These are phyloP conservation scores for Hirundo rustica DNA, from an alignment of 2,797 vertebrate species.

Conservation along the genomic window DNA sequence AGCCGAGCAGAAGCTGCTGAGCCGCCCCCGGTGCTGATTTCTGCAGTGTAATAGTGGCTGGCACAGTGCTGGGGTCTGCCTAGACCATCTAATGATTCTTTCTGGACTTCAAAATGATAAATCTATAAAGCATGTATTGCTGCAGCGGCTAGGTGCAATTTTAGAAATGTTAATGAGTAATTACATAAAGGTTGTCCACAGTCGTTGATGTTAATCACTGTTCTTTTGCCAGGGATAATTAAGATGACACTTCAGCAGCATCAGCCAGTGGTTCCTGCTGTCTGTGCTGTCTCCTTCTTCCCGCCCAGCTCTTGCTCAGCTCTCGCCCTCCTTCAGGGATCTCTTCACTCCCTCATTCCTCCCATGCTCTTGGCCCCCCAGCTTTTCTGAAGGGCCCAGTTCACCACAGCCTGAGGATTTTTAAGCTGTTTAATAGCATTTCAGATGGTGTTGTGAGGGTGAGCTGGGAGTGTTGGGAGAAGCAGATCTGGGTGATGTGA, in stretches of 20 bases:
- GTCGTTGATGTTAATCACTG: constrained; percentile 63
- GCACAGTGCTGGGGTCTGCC: background rate
- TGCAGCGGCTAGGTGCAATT: constrained; percentile 62
- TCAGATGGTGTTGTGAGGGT: background rate
- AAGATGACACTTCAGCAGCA: constrained; percentile 38
- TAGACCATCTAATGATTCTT: constrained; percentile 27
- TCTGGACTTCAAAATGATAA: constrained; percentile 50
- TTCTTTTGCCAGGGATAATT: constrained; percentile 63
- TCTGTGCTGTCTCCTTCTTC: background rate
- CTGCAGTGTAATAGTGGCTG: constrained; percentile 34
- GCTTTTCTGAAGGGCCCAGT: background rate
- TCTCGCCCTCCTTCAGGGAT: background rate
- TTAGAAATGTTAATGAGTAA: constrained; percentile 70
- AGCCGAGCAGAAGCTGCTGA: background rate
- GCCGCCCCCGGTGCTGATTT: background rate
- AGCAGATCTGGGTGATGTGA: background rate
- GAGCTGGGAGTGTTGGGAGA: background rate
- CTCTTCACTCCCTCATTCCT: background rate
- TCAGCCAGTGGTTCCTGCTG: background rate
- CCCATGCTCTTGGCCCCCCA: background rate
- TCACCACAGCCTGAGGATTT: background rate
- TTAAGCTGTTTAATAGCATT: background rate
- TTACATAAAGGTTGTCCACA: constrained; percentile 65
- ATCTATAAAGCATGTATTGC: constrained; percentile 54
- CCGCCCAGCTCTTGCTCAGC: background rate